Evolutionary conservation across 2,888 invertebrate genomes (phyloP).

Genomic region (Phaonia tiefii): DNA sequence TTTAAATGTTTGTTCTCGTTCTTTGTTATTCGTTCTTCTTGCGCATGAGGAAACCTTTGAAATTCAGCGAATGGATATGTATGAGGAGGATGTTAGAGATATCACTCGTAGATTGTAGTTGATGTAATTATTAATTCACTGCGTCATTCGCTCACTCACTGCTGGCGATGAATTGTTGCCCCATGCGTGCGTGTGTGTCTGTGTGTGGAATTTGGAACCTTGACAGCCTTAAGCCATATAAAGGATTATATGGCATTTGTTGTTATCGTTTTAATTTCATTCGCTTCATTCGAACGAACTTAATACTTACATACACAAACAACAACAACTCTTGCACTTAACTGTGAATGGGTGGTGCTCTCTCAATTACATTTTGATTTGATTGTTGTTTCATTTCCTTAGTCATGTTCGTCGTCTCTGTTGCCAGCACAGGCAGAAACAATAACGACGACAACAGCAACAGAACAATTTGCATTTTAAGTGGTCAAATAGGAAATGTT

Average conservation of each 20-base stretch:
- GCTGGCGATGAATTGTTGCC: neutral
- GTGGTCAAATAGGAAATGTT: slow-evolving; percentile 18
- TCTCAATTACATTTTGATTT: slow-evolving; percentile 2
- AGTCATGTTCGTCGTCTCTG: neutral
- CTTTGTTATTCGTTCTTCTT: neutral
- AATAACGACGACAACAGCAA: neutral
- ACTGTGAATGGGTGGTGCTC: slow-evolving; percentile 52
- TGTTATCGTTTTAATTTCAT: slow-evolving; percentile 21
- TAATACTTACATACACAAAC: slow-evolving; percentile 16
- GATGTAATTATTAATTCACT: no score
- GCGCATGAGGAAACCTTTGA: neutral
- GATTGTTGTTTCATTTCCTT: slow-evolving; percentile 7
- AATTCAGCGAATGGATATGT: no score
- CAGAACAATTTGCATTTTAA: slow-evolving; percentile 44
- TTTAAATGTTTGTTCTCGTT: neutral
- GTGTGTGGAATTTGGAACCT: neutral
- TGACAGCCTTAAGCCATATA: slow-evolving; percentile 36
- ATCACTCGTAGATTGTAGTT: no score
- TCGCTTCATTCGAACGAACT: slow-evolving; percentile 15
- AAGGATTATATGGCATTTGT: slow-evolving; percentile 27
- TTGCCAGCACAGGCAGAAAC: neutral
- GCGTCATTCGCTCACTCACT: no score
- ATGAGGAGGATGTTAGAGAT: neutral
- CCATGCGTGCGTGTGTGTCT: neutral
- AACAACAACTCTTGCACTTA: neutral